Evolutionary conservation across 2,113 vertebrate species (phyloP).

Genomic region (Sarotherodon lohbergeri): DNA sequence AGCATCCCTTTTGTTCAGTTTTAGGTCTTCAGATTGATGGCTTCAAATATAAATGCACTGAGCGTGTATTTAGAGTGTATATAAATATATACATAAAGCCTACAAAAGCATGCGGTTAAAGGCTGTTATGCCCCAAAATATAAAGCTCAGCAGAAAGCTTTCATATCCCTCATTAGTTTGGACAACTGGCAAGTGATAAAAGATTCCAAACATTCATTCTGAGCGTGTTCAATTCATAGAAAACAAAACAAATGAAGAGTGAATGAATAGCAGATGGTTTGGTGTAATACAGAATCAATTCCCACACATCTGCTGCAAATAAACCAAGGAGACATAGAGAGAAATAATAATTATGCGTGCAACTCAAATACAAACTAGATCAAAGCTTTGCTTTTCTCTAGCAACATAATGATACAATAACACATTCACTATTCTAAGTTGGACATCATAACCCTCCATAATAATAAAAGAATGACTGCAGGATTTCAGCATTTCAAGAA

Average conservation of each 20-base stretch:
- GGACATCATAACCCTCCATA: neutral
- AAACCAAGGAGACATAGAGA: neutral
- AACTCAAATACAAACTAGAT: conserved; percentile 20
- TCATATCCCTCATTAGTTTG: conserved; percentile 58
- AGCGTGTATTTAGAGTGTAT: neutral
- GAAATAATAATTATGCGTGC: conserved; percentile 24
- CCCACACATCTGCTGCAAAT: conserved; percentile 65
- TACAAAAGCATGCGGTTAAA: conserved; percentile 34
- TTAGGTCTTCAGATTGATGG: neutral
- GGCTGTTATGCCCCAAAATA: conserved; percentile 24
- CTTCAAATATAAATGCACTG: neutral
- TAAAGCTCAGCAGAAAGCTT: conserved; percentile 40
- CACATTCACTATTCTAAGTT: neutral
- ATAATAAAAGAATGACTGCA: neutral
- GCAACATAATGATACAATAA: neutral
- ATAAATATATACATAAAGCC: conserved; percentile 5
- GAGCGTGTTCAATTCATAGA: conserved; percentile 56
- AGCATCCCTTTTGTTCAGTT: conserved; percentile 1
- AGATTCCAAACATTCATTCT: conserved; percentile 46
- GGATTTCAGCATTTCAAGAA: neutral
- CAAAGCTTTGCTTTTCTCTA: neutral
- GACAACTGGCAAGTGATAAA: conserved; percentile 67
- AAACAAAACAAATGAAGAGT: conserved; percentile 59
- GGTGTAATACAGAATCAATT: conserved; percentile 54
- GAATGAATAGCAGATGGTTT: conserved; percentile 66